phyloP scores from a whole-genome alignment of 2,888 invertebrate species.

The Drosophila leonis region DNA sequence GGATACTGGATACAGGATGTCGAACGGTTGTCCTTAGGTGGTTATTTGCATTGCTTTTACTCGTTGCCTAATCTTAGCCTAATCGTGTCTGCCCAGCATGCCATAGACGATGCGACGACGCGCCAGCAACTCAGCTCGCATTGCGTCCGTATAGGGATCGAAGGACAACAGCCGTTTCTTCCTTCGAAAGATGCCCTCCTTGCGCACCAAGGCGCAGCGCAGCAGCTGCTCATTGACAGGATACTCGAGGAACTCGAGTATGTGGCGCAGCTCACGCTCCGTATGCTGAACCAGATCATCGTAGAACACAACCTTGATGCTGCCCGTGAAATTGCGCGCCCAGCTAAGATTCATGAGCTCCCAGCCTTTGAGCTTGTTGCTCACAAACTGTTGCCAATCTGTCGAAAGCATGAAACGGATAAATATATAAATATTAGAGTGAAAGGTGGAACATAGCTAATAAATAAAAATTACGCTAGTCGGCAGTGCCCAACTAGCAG shows the following conservation, averaged over 20 bases:
- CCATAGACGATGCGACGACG: slow-evolving; percentile 87
- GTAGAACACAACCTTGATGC: slow-evolving; percentile 90
- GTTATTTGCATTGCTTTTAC: slow-evolving; percentile 27
- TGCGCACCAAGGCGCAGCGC: slow-evolving; percentile 87
- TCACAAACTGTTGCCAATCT: slow-evolving; percentile 91
- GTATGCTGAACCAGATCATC: slow-evolving; percentile 89
- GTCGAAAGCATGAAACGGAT: slow-evolving; percentile 53
- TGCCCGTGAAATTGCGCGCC: slow-evolving; percentile 89
- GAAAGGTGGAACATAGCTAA: background rate
- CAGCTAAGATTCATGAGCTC: slow-evolving; percentile 90
- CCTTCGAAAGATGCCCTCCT: slow-evolving; percentile 91
- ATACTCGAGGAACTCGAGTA: slow-evolving; percentile 88
- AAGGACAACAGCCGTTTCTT: slow-evolving; percentile 89
- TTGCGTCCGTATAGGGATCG: slow-evolving; percentile 89
- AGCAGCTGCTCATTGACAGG: slow-evolving; percentile 87
- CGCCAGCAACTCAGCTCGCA: slow-evolving; percentile 86
- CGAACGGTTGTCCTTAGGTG: slow-evolving; percentile 35
- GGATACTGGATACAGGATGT: background rate
- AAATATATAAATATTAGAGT: background rate
- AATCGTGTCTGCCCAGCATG: slow-evolving; percentile 78
- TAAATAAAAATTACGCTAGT: too few species aligned
- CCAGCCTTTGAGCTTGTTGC: slow-evolving; percentile 89
- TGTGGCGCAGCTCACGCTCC: slow-evolving; percentile 87
- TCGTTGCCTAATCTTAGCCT: slow-evolving; percentile 34
- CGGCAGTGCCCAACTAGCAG: too few species aligned